These are phyloP conservation scores for Acrocephalus arundinaceus DNA, from an alignment of 2,113 vertebrate genomes.

Conservation along the genomic window DNA sequence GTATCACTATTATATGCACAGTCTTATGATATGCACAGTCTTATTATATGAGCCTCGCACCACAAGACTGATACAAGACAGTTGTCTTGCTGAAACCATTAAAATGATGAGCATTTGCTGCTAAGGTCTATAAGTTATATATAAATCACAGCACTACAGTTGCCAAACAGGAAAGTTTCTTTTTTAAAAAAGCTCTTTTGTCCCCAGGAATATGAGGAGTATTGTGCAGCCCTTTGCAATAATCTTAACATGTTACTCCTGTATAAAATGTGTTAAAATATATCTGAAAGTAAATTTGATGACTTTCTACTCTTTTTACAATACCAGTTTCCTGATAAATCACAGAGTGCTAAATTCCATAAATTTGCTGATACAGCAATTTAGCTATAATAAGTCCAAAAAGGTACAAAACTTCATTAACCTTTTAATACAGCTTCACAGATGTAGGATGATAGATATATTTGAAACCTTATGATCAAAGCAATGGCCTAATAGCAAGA, in stretches of 20 bases:
- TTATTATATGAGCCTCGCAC: constrained; percentile 4
- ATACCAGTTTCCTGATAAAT: constrained; percentile 34
- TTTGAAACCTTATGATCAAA: constrained; percentile 74
- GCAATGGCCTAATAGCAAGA: constrained; percentile 67
- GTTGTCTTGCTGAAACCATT: constrained; percentile 47
- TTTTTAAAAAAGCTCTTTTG: background rate
- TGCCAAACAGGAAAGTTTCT: background rate
- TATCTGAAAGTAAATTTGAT: constrained; percentile 60
- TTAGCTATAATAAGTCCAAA: constrained; percentile 66
- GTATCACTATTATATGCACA: constrained; percentile 55
- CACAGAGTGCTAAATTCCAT: constrained; percentile 39
- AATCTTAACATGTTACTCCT: constrained; percentile 27
- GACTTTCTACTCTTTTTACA: constrained; percentile 21
- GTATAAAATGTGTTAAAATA: constrained; percentile 39
- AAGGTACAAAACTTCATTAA: constrained; percentile 79
- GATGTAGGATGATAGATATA: constrained; percentile 67
- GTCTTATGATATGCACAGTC: constrained; percentile 23
- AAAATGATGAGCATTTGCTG: constrained; percentile 40
- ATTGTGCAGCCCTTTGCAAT: background rate
- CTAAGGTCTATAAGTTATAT: constrained; percentile 25
- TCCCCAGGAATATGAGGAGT: background rate
- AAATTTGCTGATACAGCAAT: constrained; percentile 69
- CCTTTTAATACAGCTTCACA: constrained; percentile 75
- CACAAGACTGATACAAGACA: constrained; percentile 21
- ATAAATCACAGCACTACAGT: constrained; percentile 17